phyloP scores from a whole-genome alignment of 2,113 vertebrate species.

The Regulus satrapa region DNA sequence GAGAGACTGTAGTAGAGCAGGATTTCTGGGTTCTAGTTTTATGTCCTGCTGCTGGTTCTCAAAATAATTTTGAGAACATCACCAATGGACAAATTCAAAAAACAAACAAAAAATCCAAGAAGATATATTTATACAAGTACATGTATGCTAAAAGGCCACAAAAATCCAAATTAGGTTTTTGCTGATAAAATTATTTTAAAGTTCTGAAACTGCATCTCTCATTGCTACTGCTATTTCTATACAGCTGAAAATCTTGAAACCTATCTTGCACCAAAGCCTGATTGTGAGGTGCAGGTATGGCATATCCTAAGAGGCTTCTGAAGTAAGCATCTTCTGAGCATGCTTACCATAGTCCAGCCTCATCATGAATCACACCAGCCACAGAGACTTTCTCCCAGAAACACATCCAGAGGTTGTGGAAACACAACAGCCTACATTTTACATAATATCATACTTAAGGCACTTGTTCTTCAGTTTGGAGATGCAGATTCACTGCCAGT shows the following conservation, averaged over 20 bases:
- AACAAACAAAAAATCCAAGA: not conserved
- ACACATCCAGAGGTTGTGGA: not conserved
- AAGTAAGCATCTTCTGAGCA: not conserved
- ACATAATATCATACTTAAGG: not conserved
- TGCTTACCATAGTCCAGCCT: not conserved
- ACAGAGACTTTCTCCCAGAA: not conserved
- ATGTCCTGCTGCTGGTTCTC: not conserved
- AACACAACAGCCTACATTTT: not conserved
- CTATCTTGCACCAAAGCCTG: not conserved
- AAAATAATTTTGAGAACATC: not conserved
- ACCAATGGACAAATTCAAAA: not conserved
- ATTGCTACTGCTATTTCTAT: not conserved
- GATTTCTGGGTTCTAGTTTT: conserved; percentile 5
- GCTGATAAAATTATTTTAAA: not conserved
- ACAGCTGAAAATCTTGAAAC: not conserved
- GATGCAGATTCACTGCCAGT: not conserved
- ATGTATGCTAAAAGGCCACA: rapidly evolving
- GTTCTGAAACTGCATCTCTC: not conserved
- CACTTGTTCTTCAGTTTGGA: not conserved
- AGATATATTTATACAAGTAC: not conserved
- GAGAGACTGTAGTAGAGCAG: not conserved
- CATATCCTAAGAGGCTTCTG: not conserved
- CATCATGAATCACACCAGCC: not conserved
- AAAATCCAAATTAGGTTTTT: not conserved
- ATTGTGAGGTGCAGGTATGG: not conserved